Base-by-base conservation (phyloP, 1,140 invertebrate species). In the Tetramorium alpestre region DNA sequence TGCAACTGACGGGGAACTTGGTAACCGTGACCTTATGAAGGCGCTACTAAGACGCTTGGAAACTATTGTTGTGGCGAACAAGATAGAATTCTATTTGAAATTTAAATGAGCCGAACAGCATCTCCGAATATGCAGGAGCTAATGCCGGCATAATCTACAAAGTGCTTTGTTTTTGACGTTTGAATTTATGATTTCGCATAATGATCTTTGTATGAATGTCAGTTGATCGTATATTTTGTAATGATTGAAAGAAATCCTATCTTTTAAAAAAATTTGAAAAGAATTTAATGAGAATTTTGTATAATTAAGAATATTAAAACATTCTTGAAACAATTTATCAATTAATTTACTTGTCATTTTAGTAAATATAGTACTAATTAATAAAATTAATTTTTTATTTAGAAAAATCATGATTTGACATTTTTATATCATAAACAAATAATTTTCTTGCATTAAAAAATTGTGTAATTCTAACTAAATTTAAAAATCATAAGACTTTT, bases 11-110 rank as follows among this genome's bases (percentile, higher is more conserved):
- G 58, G 41, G 22, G 13, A 22, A 75, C 41, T 60, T 49, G 18
- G 80, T 84, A 84, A 84, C 80, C 54, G 80, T 84, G 80, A 84
- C 80, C 80, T 84, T 84, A 84, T 22, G 56, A 33, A 33, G 54
- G 41, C 11, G 28, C 25, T 33, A 28, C 18, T 60, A 25, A 60
- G 54, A n/a, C 54, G 25, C 80, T 82, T 60, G 41, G 41, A 47
- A 84, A 84, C 80, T 84, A 60, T 73, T 75, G 69, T 84, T 84
- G 16, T 1, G 13, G 4, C 25, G 51, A 82, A 60, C 67, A 58
- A 47, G 41, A 7, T 82, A 22, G 69, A 84, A 25, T 84, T 44
- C 54, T 49, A 84, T 84, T 84, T 84, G 80, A 84, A 84, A 84
- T 84, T 84, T 84, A 84, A 72, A 84, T 84, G 18, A 73, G 49